A percentile compares a stretch with the other conserved stretches of the same genome.
Conservation (phyloP, 2,888 invertebrate genomes). For the Apomyelois bistriatella region DNA sequence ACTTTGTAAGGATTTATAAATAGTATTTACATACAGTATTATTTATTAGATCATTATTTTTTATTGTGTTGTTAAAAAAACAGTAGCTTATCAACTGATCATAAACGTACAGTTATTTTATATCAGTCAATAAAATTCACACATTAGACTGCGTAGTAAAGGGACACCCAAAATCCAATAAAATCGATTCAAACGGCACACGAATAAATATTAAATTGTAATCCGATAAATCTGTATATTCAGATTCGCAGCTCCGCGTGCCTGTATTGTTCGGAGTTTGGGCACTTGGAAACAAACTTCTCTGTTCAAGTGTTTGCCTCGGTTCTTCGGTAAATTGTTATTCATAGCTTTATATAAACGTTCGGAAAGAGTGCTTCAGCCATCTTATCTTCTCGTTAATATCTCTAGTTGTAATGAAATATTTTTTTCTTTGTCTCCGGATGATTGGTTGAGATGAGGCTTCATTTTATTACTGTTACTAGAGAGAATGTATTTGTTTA, state of each 20-base stretch:
- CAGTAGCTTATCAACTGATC: too few species aligned
- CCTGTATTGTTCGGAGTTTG: constrained; percentile 72
- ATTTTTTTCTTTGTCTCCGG: constrained; percentile 51
- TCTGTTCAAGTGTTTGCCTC: constrained; percentile 70
- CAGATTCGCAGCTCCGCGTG: constrained; percentile 53
- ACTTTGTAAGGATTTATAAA: too few species aligned
- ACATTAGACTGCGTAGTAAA: too few species aligned
- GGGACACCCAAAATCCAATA: too few species aligned
- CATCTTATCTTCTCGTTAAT: constrained; percentile 67
- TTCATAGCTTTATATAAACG: constrained; percentile 77
- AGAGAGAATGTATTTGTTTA: too few species aligned
- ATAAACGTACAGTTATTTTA: too few species aligned
- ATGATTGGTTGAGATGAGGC: constrained; percentile 33
- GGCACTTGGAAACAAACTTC: constrained; percentile 76
- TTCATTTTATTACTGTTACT: too few species aligned
- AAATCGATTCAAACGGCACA: too few species aligned
- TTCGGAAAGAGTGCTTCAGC: constrained; percentile 70
- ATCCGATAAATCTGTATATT: constrained; percentile 15
- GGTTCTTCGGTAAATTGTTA: constrained; percentile 77
- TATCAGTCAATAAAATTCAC: too few species aligned
- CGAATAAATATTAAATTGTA: constrained; percentile 12
- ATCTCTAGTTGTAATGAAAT: constrained; percentile 57
- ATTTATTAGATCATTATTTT: too few species aligned
- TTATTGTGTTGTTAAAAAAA: too few species aligned
- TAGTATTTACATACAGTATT: too few species aligned